Evolutionary conservation across 2,888 invertebrate species (phyloP).

Genomic region (Sphaerophoria taeniata): DNA sequence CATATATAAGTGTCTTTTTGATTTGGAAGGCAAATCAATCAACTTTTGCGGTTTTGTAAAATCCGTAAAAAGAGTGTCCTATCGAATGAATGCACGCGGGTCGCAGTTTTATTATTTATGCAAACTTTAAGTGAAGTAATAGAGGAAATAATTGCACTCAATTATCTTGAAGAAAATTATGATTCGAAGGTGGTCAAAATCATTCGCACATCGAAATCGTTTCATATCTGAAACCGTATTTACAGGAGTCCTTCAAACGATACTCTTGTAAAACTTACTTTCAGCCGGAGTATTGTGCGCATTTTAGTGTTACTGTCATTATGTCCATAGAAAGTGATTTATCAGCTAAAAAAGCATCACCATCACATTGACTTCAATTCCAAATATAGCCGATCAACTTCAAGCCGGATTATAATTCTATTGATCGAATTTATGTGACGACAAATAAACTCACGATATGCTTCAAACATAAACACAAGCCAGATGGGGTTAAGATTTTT

Average conservation of each 20-base stretch:
- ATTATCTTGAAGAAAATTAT: no score
- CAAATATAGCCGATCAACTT: conserved; percentile 41
- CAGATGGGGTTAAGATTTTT: not conserved
- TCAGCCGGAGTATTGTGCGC: conserved; percentile 4
- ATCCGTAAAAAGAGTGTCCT: not conserved
- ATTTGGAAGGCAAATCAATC: conserved; percentile 61
- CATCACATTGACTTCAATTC: conserved; percentile 15
- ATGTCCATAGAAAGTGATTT: conserved; percentile 60
- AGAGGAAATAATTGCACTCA: not conserved
- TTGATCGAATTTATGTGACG: conserved; percentile 34
- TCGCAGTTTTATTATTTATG: conserved; percentile 2
- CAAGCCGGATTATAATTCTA: conserved; percentile 48
- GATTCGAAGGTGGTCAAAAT: no score
- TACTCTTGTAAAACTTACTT: not conserved
- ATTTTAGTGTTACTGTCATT: conserved; percentile 35
- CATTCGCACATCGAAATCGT: not conserved
- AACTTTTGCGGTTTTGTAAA: conserved; percentile 9
- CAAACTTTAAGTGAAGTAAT: conserved; percentile 4
- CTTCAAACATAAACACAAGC: conserved; percentile 17
- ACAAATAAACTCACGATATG: conserved; percentile 33
- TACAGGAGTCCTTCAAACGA: not conserved
- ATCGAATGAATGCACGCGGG: conserved; percentile 1
- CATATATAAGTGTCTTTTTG: conserved; percentile 13
- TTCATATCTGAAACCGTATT: not conserved
- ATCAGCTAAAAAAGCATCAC: conserved; percentile 45